Conservation (phyloP, 2,113 vertebrate species). For the Rhipidura dahli region DNA sequence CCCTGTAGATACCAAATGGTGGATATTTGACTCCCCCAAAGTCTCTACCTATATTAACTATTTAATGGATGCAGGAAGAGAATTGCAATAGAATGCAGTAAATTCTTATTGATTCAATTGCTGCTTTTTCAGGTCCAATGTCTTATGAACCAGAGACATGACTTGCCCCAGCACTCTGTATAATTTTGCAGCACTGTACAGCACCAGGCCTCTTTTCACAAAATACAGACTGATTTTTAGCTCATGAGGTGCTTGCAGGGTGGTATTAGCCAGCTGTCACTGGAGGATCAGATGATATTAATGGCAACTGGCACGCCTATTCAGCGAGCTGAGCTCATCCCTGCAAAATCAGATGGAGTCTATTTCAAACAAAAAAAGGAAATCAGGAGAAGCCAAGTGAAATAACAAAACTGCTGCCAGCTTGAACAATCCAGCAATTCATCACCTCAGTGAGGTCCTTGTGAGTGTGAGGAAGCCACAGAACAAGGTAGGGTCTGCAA, state of each 20-base stretch:
- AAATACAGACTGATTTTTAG: neutral
- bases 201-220: neutral
- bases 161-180: neutral
- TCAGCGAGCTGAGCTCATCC: neutral
- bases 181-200: neutral
- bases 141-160: fast-evolving
- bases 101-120: neutral
- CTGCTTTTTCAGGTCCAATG: neutral
- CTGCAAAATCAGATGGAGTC: neutral
- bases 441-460: neutral
- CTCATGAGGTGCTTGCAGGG: neutral
- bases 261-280: conserved; percentile 28
- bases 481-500: neutral
- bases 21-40: neutral
- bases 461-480: neutral
- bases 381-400: neutral
- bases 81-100: neutral
- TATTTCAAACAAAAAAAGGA: neutral
- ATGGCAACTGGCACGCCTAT: conserved; percentile 1
- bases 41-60: neutral
- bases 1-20: neutral
- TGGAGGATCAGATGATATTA: conserved; percentile 14
- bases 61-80: neutral
- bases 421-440: neutral
- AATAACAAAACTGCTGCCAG: neutral